phyloP scores from a whole-genome alignment of 2,797 vertebrate genomes.

The Acestrorhynchus altus region DNA sequence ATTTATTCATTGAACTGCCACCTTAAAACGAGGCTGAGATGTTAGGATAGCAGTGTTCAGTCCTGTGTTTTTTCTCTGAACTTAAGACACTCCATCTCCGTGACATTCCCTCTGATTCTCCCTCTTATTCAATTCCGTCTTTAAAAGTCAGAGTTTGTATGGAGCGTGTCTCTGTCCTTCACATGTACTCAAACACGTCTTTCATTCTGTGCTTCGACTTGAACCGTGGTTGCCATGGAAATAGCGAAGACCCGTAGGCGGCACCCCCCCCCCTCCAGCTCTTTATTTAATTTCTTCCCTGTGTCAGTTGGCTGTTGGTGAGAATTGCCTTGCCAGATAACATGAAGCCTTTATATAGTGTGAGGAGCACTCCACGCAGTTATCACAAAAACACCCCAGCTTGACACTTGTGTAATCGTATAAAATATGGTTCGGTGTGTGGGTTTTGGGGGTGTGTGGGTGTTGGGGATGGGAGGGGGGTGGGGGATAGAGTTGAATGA shows the following conservation, averaged over 20 bases:
- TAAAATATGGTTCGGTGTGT: neutral
- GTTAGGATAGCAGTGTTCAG: no score
- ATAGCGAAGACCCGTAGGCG: conserved; percentile 24
- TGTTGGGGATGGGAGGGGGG: neutral
- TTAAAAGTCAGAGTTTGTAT: conserved; percentile 18
- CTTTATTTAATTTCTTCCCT: neutral
- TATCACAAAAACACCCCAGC: neutral
- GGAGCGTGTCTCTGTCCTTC: conserved; percentile 41
- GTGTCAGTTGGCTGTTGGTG: neutral
- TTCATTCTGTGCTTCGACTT: conserved; percentile 41
- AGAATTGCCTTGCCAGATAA: neutral
- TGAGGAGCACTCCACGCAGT: neutral
- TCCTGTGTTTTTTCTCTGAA: no score
- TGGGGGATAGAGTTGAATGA: neutral
- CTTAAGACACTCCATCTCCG: neutral
- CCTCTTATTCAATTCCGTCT: neutral
- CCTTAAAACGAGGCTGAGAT: no score
- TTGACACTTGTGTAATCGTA: neutral
- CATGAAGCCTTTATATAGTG: neutral
- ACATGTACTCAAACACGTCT: conserved; percentile 35
- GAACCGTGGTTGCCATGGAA: conserved; percentile 56
- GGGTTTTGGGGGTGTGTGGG: no score
- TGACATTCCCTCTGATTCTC: neutral
- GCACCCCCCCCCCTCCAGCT: neutral
- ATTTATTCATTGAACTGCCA: no score